These are phyloP conservation scores for Hetaerina americana DNA, from an alignment of 1,140 invertebrate genomes.

Conservation along the genomic window DNA sequence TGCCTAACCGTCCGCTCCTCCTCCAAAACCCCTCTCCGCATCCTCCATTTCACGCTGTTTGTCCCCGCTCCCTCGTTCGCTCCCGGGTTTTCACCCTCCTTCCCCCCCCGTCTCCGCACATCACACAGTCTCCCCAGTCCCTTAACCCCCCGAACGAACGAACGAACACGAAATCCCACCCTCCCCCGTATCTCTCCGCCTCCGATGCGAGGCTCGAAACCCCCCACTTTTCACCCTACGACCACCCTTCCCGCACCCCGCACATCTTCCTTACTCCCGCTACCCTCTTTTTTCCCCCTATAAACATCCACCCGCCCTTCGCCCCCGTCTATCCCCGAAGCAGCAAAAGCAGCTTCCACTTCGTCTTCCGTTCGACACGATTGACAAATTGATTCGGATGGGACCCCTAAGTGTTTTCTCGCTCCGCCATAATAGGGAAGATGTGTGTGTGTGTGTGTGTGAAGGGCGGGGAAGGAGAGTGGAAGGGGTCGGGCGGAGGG, in stretches of 20 bases:
- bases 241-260: not conserved
- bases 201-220: too few relatives aligned
- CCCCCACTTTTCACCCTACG: too few relatives aligned
- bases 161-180: too few relatives aligned
- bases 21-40: not conserved
- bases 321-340: too few relatives aligned
- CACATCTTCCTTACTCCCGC: not conserved
- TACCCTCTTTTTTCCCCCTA: not conserved
- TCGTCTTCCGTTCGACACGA: not conserved
- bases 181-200: not conserved
- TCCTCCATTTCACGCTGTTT: not conserved
- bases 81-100: not conserved
- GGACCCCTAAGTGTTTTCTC: not conserved
- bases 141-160: not conserved
- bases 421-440: not conserved
- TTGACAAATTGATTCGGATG: not conserved
- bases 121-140: not conserved
- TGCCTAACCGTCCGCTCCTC: too few relatives aligned
- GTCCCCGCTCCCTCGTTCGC: not conserved
- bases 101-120: not conserved
- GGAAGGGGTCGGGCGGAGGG: not conserved
- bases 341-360: too few relatives aligned
- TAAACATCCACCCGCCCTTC: not conserved
- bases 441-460: too few relatives aligned
- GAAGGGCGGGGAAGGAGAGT: not conserved